Evolutionary conservation across 2,113 vertebrate species (phyloP).

Genomic region (Coturnix japonica): DNA sequence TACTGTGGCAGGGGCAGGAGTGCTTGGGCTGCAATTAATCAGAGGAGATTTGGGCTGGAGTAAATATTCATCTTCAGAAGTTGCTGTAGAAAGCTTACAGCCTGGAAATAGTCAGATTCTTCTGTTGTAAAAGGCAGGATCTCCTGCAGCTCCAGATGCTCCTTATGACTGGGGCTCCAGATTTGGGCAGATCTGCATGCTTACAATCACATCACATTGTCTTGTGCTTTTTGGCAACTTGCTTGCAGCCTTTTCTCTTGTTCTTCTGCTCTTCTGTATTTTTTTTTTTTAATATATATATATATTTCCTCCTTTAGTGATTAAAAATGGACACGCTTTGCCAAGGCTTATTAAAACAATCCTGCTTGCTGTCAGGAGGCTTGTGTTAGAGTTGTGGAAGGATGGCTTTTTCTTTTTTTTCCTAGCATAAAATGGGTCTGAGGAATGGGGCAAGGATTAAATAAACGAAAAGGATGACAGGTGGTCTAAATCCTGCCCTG

Average conservation of each 20-base stretch:
- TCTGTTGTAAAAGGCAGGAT: background rate
- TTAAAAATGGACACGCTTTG: background rate
- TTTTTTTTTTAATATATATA: background rate
- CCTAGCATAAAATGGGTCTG: background rate
- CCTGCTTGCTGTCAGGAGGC: background rate
- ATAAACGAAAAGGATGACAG: constrained; percentile 14
- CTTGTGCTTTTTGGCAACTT: background rate
- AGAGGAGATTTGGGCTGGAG: background rate
- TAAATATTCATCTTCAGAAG: background rate
- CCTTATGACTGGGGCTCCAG: background rate
- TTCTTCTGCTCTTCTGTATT: background rate
- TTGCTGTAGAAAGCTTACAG: background rate
- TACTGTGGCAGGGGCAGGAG: background rate
- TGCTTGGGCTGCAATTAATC: background rate
- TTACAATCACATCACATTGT: background rate
- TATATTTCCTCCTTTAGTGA: background rate
- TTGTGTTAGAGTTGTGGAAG: background rate
- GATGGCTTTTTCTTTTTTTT: background rate
- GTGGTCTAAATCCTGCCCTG: background rate
- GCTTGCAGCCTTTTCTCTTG: background rate
- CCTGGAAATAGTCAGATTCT: background rate
- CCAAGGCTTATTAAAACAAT: constrained; percentile 19
- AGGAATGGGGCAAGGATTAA: background rate
- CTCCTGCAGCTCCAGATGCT: accelerated
- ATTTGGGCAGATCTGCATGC: background rate